Conservation (phyloP, 2,888 invertebrate species). For the Heliconius hortense region DNA sequence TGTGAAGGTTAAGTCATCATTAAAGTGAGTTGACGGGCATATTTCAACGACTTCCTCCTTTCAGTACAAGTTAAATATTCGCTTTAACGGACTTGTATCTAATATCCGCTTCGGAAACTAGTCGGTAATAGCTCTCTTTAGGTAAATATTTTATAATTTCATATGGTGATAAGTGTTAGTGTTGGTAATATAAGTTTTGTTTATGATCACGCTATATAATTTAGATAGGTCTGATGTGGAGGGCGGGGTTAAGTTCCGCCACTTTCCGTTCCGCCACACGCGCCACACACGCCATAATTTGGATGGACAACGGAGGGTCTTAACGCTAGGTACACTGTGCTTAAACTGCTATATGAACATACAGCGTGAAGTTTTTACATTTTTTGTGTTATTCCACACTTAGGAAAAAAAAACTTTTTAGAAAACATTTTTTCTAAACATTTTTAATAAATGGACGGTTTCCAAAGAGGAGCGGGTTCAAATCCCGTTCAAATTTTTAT, state of each 20-base stretch:
- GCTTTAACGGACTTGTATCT: constrained; percentile 16
- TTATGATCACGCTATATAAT: neutral
- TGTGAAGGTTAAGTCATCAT: neutral
- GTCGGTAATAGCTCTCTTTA: neutral
- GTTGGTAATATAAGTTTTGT: neutral
- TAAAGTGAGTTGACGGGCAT: neutral
- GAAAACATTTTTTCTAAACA: too few species aligned
- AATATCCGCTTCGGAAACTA: constrained; percentile 20
- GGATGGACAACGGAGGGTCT: too few species aligned
- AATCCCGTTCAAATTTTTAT: too few species aligned
- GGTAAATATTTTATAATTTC: neutral
- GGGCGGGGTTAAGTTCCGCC: neutral
- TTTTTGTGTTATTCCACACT: too few species aligned
- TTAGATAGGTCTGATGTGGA: neutral
- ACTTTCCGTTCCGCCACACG: too few species aligned
- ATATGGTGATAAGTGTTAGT: neutral
- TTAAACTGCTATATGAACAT: too few species aligned
- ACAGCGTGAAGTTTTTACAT: too few species aligned
- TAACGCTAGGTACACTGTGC: too few species aligned
- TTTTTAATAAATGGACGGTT: too few species aligned
- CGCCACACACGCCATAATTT: too few species aligned
- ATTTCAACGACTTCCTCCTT: neutral
- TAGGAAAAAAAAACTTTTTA: too few species aligned
- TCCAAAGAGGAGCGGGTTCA: too few species aligned
- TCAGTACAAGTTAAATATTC: neutral